A percentile compares a stretch with the other conserved stretches of the same genome.
Evolutionary conservation across 2,797 vertebrate species (phyloP).

Genomic region (Peromyscus eremicus): DNA sequence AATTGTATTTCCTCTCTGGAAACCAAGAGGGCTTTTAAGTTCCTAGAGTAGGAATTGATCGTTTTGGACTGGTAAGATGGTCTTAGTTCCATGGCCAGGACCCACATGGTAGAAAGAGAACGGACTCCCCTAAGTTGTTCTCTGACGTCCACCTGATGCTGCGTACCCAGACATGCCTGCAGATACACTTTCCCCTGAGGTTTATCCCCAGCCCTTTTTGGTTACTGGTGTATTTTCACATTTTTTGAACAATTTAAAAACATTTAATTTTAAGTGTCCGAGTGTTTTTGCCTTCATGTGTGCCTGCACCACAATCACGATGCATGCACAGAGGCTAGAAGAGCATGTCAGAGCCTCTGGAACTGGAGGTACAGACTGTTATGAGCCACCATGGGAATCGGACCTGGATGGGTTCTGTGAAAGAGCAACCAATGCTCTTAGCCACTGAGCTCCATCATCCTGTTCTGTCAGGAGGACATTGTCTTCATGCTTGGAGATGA

Average conservation of each 20-base stretch:
- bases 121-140: too few species aligned
- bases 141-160: neutral
- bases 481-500: neutral
- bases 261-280: neutral
- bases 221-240: conserved; percentile 14
- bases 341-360: neutral
- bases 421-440: too few species aligned
- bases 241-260: conserved; percentile 23
- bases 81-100: neutral
- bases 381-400: neutral
- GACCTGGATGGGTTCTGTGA: neutral
- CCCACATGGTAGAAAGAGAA: neutral
- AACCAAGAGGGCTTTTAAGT: neutral
- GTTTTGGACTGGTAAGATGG: neutral
- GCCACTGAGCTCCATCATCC: neutral
- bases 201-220: neutral
- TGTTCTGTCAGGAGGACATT: neutral
- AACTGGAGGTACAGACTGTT: neutral
- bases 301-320: too few species aligned
- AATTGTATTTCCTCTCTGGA: neutral
- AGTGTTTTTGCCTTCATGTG: neutral
- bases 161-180: neutral
- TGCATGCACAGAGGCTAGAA: neutral
- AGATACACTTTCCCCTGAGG: neutral
- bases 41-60: neutral